These are phyloP conservation scores for Meteorus sp. DNA, from an alignment of 1,140 invertebrate genomes.

Conservation along the genomic window DNA sequence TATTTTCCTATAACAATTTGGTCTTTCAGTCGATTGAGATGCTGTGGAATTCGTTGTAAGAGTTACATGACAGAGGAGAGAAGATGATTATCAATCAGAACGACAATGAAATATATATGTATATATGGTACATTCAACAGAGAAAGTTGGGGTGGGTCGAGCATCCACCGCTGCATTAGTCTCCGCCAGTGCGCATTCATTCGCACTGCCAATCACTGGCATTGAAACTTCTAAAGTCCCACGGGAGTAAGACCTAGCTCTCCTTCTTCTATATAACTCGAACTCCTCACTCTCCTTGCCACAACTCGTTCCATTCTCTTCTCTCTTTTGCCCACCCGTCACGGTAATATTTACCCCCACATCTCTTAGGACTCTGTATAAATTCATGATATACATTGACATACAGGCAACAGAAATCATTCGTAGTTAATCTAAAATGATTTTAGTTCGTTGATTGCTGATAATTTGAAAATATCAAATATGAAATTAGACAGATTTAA, in stretches of 20 bases:
- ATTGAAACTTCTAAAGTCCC: constrained; percentile 22
- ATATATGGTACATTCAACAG: too few relatives aligned
- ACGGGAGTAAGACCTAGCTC: constrained; percentile 14
- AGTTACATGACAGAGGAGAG: background rate
- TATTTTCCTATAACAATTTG: too few relatives aligned
- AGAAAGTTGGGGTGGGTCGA: constrained; percentile 14
- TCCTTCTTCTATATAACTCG: background rate
- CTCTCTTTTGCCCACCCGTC: background rate
- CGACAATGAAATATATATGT: constrained; percentile 34
- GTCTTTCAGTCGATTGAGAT: background rate
- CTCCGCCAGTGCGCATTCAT: constrained; percentile 35
- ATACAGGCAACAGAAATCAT: too few relatives aligned
- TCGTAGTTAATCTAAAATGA: too few relatives aligned
- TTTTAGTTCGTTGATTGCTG: too few relatives aligned
- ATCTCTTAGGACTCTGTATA: background rate
- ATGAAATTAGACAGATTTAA: too few relatives aligned
- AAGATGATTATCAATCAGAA: constrained; percentile 43
- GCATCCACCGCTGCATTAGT: constrained; percentile 34
- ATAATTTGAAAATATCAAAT: too few relatives aligned
- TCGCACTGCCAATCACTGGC: constrained; percentile 41
- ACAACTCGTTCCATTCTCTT: background rate
- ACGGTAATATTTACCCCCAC: background rate
- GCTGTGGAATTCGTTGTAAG: background rate
- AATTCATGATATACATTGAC: too few relatives aligned
- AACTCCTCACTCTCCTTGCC: too few relatives aligned